phyloP scores from a whole-genome alignment of 2,113 vertebrate species.

The Prunella fulvescens region DNA sequence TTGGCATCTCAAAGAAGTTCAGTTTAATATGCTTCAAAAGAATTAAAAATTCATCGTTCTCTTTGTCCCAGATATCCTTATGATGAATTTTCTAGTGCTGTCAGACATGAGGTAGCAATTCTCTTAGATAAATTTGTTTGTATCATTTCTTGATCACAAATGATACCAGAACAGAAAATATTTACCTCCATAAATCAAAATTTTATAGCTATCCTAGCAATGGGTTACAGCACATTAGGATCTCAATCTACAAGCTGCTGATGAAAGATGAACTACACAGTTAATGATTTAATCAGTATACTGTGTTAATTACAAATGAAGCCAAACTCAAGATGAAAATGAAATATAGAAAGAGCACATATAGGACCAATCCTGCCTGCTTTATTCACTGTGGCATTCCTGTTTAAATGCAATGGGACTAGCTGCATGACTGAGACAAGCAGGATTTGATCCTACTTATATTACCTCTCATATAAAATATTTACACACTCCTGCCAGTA shows the following conservation, averaged over 20 bases:
- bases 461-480: not conserved
- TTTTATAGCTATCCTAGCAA: slow-evolving; percentile 3
- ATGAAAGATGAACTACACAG: slow-evolving; percentile 12
- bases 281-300: slow-evolving; percentile 51
- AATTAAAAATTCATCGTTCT: not conserved
- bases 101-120: not conserved
- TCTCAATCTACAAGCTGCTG: slow-evolving; percentile 21
- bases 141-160: slow-evolving; percentile 43
- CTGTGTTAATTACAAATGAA: slow-evolving; percentile 48
- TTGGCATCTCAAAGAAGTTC: not conserved
- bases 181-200: slow-evolving; percentile 51
- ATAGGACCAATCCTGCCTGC: not conserved
- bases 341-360: not conserved
- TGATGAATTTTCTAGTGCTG: not conserved
- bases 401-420: not conserved
- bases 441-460: not conserved
- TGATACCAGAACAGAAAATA: slow-evolving; percentile 43
- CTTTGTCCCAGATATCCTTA: not conserved
- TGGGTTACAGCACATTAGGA: slow-evolving; percentile 30
- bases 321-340: slow-evolving; percentile 14
- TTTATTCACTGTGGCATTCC: not conserved
- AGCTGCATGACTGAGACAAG: not conserved
- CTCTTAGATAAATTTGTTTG: slow-evolving; percentile 39
- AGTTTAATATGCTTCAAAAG: not conserved
- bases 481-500: not conserved